Base-by-base conservation (phyloP, 2,797 vertebrate species). In the Parotocinclus haroldoi region DNA sequence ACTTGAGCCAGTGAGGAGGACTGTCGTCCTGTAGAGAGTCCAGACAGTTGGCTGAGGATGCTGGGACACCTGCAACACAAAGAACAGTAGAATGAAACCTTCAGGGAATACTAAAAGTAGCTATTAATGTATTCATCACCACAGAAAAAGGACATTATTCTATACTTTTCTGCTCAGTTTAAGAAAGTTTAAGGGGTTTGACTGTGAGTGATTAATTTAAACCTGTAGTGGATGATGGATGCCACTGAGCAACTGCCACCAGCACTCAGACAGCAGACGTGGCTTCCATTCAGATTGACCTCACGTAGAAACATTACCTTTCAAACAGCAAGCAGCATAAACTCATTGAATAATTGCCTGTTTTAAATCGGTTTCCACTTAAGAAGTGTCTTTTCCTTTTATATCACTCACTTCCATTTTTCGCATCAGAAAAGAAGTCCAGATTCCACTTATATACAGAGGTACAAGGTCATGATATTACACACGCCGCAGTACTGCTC, bases 1-100 rank as follows among this genome's bases (percentile, higher is more conserved):
- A 96, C 84, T 94, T 94, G 80, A 96, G 92, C 94, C 94, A 96
- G 82, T 96, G 94, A 77, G 94, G 94, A 74, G 94, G 93, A 90
- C 92, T 94, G 86, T 96, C 94, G n/a, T 96, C 94, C 86, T 93
- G 94, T 82, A 94, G 88, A 81, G 90, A 87, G 88, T 95, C 94
- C 90, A 94, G 88, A 89, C 90, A 92, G 90, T 93, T 94, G 86
- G 91, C 90, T 71, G 92, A 85, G 74, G 92, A 89, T 49, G 91
- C 90, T 78, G 94, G 92, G 83, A 96, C 90, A 84, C 94, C 94
- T 94, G 77, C 18, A 74, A 75, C 62, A 79, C 62, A n/a, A n/a
- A n/a, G n/a, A n/a, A n/a, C n/a, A n/a, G n/a, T n/a, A n/a, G n/a
- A n/a, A n/a, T n/a, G n/a, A n/a, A n/a, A n/a, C n/a, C n/a, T n/a